A percentile compares a stretch with the other conserved stretches of the same genome.
phyloP scores from a whole-genome alignment of 1,140 invertebrate genomes.

The Stegodyphus mimosarum region DNA sequence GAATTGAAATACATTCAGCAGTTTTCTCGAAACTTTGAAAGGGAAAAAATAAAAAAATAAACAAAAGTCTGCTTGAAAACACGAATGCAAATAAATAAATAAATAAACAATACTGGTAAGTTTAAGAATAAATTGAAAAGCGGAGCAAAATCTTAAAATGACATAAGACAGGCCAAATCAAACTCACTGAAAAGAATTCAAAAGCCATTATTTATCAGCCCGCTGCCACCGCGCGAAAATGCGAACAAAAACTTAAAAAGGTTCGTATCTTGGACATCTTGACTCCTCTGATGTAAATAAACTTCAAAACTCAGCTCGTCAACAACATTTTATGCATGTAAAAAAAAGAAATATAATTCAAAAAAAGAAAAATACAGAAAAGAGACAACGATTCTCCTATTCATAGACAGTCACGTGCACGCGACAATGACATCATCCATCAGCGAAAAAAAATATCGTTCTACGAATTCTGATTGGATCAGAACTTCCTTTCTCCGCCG shows the following conservation, averaged over 20 bases:
- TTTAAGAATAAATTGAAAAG: no score
- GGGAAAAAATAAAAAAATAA: no score
- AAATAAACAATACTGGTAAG: no score
- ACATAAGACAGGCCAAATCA: neutral
- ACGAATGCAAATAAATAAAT: no score
- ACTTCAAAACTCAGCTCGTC: conserved; percentile 4
- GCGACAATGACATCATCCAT: conserved; percentile 26
- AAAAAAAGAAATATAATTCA: neutral
- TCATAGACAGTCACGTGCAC: neutral
- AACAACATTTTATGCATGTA: neutral
- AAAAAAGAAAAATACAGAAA: neutral
- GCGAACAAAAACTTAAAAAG: conserved; percentile 3
- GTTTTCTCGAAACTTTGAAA: no score
- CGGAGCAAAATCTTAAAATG: no score
- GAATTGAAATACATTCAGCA: no score
- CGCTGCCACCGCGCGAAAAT: neutral
- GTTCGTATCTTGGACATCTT: conserved; percentile 12
- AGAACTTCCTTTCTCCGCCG: neutral
- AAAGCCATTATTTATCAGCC: conserved; percentile 13
- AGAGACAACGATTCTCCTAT: conserved; percentile 7
- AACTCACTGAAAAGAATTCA: neutral
- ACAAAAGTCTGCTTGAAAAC: no score
- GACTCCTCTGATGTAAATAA: conserved; percentile 18
- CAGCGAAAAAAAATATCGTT: neutral
- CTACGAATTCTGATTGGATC: conserved; percentile 13